A percentile compares a stretch with the other conserved stretches of the same genome.
These are phyloP conservation scores for Xiphorhynchus erythropygius DNA, from an alignment of 2,797 vertebrate species.

Conservation along the genomic window DNA sequence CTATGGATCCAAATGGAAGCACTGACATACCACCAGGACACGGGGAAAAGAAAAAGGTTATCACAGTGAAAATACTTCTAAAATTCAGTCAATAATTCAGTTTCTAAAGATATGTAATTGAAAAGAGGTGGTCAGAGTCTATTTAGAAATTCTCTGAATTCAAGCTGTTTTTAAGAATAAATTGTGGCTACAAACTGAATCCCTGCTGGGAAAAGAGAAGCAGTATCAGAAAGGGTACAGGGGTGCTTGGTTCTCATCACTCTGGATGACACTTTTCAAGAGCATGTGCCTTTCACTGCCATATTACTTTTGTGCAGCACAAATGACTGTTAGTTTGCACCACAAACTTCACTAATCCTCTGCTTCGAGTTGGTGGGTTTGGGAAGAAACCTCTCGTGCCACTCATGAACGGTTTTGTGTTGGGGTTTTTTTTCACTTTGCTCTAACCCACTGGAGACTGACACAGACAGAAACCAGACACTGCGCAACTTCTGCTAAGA, in stretches of 20 bases:
- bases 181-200: background rate
- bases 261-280: background rate
- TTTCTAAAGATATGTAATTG: background rate
- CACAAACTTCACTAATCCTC: background rate
- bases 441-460: background rate
- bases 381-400: background rate
- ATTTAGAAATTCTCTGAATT: background rate
- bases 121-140: background rate
- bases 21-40: background rate
- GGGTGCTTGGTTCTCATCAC: background rate
- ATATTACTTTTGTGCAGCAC: background rate
- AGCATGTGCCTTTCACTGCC: background rate
- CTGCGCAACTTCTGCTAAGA: background rate
- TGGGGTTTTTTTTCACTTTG: background rate
- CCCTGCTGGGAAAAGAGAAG: background rate
- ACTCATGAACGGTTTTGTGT: background rate
- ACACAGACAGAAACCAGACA: background rate
- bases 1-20: background rate
- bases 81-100: background rate
- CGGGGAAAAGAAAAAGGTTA: background rate
- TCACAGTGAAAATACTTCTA: background rate
- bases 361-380: background rate
- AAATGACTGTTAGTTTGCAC: background rate
- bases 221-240: background rate
- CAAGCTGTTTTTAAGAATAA: background rate